phyloP scores from a whole-genome alignment of 1,140 invertebrate genomes.

The Battus philenor region DNA sequence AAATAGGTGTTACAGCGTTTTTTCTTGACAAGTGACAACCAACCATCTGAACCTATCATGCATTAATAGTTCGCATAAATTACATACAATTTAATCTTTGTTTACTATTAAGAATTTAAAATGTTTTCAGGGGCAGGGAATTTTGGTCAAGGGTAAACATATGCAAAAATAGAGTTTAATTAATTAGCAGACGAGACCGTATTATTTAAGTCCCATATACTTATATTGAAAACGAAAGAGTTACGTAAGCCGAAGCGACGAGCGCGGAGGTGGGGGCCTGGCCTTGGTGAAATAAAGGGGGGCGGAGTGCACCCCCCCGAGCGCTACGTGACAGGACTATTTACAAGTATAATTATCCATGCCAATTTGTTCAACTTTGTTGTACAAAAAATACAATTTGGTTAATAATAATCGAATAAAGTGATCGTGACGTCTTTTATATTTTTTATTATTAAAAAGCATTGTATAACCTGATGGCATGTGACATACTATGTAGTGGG shows the following conservation, averaged over 20 bases:
- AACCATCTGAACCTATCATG: no score
- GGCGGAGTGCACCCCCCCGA: not conserved
- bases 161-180: slow-evolving; percentile 7
- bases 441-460: no score
- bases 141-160: slow-evolving; percentile 3
- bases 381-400: not conserved
- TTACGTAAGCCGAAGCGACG: slow-evolving; percentile 6
- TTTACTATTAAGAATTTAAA: no score
- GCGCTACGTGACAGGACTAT: slow-evolving; percentile 4
- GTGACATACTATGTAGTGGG: no score
- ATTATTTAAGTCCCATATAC: slow-evolving; percentile 6
- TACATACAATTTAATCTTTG: no score
- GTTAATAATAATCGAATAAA: slow-evolving; percentile 3
- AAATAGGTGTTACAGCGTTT: no score
- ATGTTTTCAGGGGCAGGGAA: no score
- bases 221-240: slow-evolving; percentile 9
- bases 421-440: no score
- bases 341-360: slow-evolving; percentile 3
- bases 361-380: slow-evolving; percentile 3
- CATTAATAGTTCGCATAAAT: no score
- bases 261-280: not conserved
- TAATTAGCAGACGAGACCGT: not conserved
- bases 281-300: slow-evolving; percentile 2
- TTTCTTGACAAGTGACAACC: no score
- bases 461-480: no score